Evolutionary conservation across 1,140 invertebrate genomes (phyloP).

Genomic region (Gonioctena quinquepunctata): DNA sequence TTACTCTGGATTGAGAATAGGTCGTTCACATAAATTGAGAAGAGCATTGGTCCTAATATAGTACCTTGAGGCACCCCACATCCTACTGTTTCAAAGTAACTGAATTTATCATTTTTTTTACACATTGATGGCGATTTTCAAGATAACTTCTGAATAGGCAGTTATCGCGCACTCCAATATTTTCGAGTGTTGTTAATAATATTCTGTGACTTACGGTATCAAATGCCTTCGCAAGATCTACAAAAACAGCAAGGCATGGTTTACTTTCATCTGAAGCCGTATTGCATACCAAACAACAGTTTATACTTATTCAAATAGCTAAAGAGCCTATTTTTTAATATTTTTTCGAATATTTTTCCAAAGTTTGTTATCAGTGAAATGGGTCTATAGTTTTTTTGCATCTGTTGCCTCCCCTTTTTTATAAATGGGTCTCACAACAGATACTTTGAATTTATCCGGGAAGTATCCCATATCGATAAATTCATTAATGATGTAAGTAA

Average conservation of each 20-base stretch:
- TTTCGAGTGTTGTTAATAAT: neutral
- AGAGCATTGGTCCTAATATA: constrained; percentile 7
- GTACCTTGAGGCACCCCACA: constrained; percentile 10
- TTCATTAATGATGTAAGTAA: neutral
- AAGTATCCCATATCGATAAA: neutral
- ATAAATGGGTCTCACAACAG: neutral
- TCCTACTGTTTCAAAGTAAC: neutral
- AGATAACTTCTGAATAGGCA: neutral
- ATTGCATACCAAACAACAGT: neutral
- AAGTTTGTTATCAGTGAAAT: neutral
- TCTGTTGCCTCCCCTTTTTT: neutral
- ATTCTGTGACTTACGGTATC: neutral
- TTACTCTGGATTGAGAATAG: neutral
- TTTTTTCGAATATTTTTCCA: neutral
- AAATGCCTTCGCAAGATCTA: neutral
- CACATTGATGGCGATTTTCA: neutral
- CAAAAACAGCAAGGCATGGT: neutral
- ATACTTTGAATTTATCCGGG: neutral
- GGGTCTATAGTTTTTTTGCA: neutral
- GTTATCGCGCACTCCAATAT: neutral
- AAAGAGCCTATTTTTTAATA: neutral
- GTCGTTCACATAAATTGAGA: constrained; percentile 13
- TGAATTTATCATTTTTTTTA: neutral
- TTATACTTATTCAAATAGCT: neutral
- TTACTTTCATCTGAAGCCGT: neutral